phyloP scores from a whole-genome alignment of 64 coral and sea anemone genomes.

The Pachyseris speciosa region DNA sequence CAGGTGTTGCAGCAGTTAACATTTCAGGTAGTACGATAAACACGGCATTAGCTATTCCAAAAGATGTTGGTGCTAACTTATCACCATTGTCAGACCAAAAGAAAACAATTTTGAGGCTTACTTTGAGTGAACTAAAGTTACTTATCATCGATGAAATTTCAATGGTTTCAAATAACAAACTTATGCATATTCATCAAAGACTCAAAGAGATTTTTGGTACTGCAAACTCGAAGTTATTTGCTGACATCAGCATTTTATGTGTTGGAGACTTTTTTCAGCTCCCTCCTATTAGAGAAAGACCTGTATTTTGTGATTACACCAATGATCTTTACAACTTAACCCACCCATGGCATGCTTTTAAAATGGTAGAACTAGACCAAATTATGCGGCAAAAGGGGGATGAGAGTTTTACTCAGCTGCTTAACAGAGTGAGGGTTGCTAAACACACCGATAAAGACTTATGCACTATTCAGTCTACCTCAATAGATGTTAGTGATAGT shows the following conservation, averaged over 20 bases:
- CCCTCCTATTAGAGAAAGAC: constrained; percentile 18
- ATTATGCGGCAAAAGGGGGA: constrained; percentile 73
- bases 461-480: not conserved
- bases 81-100: too few species aligned
- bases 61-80: too few species aligned
- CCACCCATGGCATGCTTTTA: constrained; percentile 59
- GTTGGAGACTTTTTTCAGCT: constrained; percentile 57
- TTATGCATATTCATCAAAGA: too few species aligned
- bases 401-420: constrained; percentile 50
- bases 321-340: constrained; percentile 54
- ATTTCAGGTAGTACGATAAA: too few species aligned
- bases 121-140: too few species aligned
- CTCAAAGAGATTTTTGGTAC: too few species aligned
- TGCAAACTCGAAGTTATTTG: constrained; percentile 53
- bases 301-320: constrained; percentile 21
- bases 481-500: not conserved
- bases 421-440: constrained; percentile 67
- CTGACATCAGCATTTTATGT: constrained; percentile 37
- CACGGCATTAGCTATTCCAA: too few species aligned
- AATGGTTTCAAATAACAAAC: too few species aligned
- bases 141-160: too few species aligned
- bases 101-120: too few species aligned
- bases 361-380: constrained; percentile 43
- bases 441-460: constrained; percentile 8
- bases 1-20: too few species aligned